These are phyloP conservation scores for Steinernema feltiae DNA, from an alignment of 1,140 invertebrate species.

Conservation along the genomic window DNA sequence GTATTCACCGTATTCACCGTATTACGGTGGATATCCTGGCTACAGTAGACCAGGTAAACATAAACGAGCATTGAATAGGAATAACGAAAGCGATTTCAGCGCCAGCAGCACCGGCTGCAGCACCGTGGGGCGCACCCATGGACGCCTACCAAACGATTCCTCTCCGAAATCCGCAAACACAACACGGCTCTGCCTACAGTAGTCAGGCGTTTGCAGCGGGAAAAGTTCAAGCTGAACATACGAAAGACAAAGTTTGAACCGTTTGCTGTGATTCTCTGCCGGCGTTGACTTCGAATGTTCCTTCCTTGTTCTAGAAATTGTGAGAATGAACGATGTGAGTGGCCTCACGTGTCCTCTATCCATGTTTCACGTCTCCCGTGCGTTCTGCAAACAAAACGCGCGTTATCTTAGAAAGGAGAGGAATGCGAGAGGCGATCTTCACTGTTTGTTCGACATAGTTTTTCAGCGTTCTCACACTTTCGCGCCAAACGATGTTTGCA, in stretches of 20 bases:
- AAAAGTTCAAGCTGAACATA: not conserved
- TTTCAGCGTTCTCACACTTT: slow-evolving; percentile 9
- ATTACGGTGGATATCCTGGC: not conserved
- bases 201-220: not conserved
- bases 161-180: not conserved
- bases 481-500: not conserved
- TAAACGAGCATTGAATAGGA: not conserved
- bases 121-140: not conserved
- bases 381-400: too few species aligned
- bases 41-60: not conserved
- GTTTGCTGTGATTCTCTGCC: not conserved
- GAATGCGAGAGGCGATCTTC: not conserved
- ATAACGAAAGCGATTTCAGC: not conserved
- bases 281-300: not conserved
- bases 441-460: slow-evolving; percentile 5
- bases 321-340: too few species aligned
- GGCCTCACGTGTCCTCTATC: too few species aligned
- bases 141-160: not conserved
- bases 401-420: not conserved
- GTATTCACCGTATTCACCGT: not conserved
- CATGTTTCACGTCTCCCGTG: too few species aligned
- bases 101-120: too few species aligned
- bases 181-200: too few species aligned
- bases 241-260: not conserved
- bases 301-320: not conserved